These are phyloP conservation scores for Clanis bilineata DNA, from an alignment of 2,888 invertebrate genomes.

Conservation along the genomic window DNA sequence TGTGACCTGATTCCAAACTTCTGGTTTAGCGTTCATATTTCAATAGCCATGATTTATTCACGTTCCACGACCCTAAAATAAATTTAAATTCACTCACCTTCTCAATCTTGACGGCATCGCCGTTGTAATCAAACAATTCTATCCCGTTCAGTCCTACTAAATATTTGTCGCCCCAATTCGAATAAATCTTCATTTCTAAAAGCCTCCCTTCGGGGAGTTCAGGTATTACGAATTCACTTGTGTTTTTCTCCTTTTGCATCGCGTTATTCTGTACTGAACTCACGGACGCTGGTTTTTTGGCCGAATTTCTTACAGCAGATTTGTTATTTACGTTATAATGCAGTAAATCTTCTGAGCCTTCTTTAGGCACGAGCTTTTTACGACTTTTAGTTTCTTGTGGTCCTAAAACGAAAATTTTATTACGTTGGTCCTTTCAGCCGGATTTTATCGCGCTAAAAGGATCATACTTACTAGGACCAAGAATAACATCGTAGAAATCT, in stretches of 20 bases:
- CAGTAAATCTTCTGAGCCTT: conserved; percentile 33
- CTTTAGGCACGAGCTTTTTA: conserved; percentile 41
- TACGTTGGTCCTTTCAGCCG: neutral
- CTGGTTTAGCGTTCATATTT: neutral
- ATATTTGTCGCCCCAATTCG: conserved; percentile 91
- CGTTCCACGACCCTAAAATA: neutral
- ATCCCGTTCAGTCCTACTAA: conserved; percentile 90
- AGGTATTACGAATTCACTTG: conserved; percentile 86
- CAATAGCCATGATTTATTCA: neutral
- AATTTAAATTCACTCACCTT: conserved; percentile 72
- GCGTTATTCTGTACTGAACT: conserved; percentile 47
- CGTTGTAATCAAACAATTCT: conserved; percentile 86
- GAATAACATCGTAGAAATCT: conserved; percentile 71
- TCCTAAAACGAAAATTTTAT: conserved; percentile 31
- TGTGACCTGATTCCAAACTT: neutral
- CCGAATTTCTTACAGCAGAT: conserved; percentile 38
- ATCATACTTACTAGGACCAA: conserved; percentile 53
- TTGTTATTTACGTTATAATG: conserved; percentile 38
- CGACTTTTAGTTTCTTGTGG: conserved; percentile 41
- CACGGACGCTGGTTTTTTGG: conserved; percentile 48
- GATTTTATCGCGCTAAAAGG: neutral
- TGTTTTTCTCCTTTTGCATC: conserved; percentile 46
- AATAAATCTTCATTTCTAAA: conserved; percentile 85
- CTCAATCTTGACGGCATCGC: conserved; percentile 81
- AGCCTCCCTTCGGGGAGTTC: conserved; percentile 87